These are phyloP conservation scores for Penaeus vannamei DNA, from an alignment of 1,140 invertebrate genomes.

Conservation along the genomic window DNA sequence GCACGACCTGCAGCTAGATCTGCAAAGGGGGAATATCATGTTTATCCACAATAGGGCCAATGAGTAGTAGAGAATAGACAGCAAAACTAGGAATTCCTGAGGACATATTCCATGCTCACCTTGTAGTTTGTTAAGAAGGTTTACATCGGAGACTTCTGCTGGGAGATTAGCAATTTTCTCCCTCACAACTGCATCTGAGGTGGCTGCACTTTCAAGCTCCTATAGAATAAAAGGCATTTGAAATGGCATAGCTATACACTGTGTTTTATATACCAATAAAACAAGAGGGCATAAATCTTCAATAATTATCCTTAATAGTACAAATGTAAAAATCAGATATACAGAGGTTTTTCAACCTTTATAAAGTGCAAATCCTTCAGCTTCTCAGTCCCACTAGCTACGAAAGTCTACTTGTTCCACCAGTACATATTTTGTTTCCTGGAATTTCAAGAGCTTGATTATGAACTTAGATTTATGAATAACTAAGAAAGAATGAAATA, in stretches of 20 bases:
- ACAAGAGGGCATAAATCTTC: too few relatives aligned
- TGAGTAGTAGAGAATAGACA: neutral
- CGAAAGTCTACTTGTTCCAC: too few relatives aligned
- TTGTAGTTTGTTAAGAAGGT: constrained; percentile 85
- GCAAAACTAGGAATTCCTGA: constrained; percentile 45
- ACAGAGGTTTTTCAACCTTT: too few relatives aligned
- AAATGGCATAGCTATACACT: neutral
- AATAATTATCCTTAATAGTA: too few relatives aligned
- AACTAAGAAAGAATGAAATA: too few relatives aligned
- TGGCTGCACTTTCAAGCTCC: constrained; percentile 94
- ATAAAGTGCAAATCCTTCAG: too few relatives aligned
- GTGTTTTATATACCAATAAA: too few relatives aligned
- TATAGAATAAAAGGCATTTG: constrained; percentile 73
- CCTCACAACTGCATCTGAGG: constrained; percentile 91
- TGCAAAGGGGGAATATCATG: constrained; percentile 70
- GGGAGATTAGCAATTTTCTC: constrained; percentile 94
- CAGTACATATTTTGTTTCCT: too few relatives aligned
- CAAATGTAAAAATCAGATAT: too few relatives aligned
- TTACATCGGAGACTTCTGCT: constrained; percentile 93
- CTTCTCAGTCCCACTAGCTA: too few relatives aligned
- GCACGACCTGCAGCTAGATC: constrained; percentile 83
- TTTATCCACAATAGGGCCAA: neutral
- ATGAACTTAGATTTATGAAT: too few relatives aligned
- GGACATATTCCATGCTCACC: constrained; percentile 72
- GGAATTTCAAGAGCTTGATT: too few relatives aligned